phyloP scores from a whole-genome alignment of 1,140 invertebrate genomes.

The Sitobion miscanthi region DNA sequence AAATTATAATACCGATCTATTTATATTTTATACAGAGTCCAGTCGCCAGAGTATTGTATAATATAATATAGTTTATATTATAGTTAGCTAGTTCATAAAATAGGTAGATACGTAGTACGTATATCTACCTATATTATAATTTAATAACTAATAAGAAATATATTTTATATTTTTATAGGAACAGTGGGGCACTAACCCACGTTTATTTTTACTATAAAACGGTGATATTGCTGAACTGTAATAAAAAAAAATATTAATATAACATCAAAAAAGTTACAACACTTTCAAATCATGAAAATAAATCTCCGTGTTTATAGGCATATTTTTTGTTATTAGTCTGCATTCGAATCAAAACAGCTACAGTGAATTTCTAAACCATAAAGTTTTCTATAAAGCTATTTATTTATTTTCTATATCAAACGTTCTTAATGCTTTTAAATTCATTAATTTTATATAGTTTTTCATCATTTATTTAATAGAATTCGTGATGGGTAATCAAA shows the following conservation, averaged over 20 bases:
- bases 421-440: not conserved
- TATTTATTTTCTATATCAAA: not conserved
- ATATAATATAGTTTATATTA: too few relatives aligned
- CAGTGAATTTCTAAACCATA: not conserved
- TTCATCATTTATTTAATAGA: too few relatives aligned
- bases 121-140: not conserved
- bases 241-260: not conserved
- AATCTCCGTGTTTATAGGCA: not conserved
- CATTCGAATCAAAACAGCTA: not conserved
- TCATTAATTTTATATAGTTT: not conserved
- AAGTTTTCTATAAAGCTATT: not conserved
- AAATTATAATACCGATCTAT: too few relatives aligned
- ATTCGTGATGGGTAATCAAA: too few relatives aligned
- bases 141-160: not conserved
- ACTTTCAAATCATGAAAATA: not conserved
- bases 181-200: not conserved
- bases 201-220: not conserved
- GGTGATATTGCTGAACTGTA: not conserved
- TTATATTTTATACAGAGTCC: too few relatives aligned
- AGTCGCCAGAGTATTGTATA: not conserved
- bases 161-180: not conserved
- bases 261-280: not conserved
- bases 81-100: not conserved
- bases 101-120: not conserved
- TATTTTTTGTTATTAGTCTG: not conserved